Conservation (phyloP, 2,797 vertebrate genomes). For the Spheniscus humboldti region DNA sequence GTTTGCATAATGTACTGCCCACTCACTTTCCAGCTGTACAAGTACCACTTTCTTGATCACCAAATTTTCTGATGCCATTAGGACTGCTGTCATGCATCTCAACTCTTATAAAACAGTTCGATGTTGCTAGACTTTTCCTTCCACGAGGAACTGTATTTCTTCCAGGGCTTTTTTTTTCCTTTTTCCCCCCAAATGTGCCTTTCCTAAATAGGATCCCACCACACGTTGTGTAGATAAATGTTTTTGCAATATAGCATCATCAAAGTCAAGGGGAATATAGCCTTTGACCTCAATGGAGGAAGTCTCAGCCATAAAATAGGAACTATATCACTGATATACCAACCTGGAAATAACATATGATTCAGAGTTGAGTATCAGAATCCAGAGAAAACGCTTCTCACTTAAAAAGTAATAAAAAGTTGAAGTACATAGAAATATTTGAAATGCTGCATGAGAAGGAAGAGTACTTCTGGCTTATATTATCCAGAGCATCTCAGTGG, state of each 20-base stretch:
- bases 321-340: neutral
- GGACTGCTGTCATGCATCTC: neutral
- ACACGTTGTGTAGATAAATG: accelerated
- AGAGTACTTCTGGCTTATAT: constrained; percentile 2
- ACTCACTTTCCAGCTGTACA: neutral
- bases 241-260: neutral
- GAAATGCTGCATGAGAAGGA: neutral
- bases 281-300: neutral
- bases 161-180: neutral
- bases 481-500: constrained; percentile 21
- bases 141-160: neutral
- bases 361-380: neutral
- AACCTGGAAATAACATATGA: neutral
- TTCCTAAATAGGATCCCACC: neutral
- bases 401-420: neutral
- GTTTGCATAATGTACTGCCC: neutral
- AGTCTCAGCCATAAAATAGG: neutral
- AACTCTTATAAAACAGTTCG: neutral
- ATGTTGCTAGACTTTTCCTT: neutral
- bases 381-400: neutral
- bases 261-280: neutral
- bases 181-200: neutral
- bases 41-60: neutral
- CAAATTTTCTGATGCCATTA: neutral
- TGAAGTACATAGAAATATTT: neutral